These are phyloP conservation scores for Mellivora capensis DNA, from an alignment of 2,113 vertebrate species.

Conservation along the genomic window DNA sequence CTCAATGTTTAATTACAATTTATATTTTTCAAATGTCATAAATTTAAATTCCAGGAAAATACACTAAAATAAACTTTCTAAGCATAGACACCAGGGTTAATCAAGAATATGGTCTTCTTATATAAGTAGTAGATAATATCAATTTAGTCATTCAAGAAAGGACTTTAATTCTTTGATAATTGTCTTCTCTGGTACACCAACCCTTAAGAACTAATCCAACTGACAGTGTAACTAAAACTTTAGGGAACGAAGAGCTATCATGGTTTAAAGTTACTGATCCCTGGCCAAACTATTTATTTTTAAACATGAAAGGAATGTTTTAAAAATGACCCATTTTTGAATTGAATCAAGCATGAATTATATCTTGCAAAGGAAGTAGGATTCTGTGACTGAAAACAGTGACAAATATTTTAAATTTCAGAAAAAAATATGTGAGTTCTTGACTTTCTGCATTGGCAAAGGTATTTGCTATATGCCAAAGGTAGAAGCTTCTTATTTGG, in stretches of 20 bases:
- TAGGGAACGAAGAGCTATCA: not conserved
- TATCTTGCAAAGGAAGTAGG: not conserved
- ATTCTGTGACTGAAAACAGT: not conserved
- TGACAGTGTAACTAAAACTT: not conserved
- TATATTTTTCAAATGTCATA: slow-evolving; percentile 26
- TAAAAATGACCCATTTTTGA: not conserved
- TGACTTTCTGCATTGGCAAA: not conserved
- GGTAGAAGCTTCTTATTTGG: not conserved
- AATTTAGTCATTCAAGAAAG: not conserved
- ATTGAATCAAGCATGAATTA: not conserved
- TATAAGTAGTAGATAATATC: not conserved
- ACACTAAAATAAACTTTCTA: slow-evolving; percentile 4
- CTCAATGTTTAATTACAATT: not conserved
- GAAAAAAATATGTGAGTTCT: not conserved
- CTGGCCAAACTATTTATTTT: not conserved
- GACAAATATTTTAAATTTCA: not conserved
- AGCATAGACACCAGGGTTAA: not conserved
- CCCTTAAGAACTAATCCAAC: not conserved
- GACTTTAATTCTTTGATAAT: not conserved
- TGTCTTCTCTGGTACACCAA: not conserved
- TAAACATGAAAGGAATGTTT: not conserved
- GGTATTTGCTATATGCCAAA: not conserved
- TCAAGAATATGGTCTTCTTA: not conserved
- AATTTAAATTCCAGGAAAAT: not conserved
- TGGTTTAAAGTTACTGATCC: not conserved